Evolutionary conservation across 2,113 vertebrate species (phyloP).

Genomic region (Butorides virescens): DNA sequence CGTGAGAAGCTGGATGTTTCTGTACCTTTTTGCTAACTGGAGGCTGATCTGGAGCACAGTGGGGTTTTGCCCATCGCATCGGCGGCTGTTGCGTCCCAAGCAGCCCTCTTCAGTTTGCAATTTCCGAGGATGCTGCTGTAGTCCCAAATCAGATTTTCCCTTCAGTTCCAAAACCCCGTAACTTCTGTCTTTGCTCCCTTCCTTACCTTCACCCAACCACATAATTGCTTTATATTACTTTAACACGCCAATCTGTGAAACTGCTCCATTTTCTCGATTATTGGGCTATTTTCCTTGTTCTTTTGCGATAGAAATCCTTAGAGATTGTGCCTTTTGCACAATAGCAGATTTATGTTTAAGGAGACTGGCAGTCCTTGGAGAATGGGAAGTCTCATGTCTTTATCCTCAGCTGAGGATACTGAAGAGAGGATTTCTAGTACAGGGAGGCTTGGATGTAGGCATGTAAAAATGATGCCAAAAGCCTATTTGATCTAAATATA

Average conservation of each 20-base stretch:
- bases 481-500: slow-evolving; percentile 50
- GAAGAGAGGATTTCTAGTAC: slow-evolving; percentile 55
- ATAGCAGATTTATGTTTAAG: slow-evolving; percentile 55
- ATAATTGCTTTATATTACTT: slow-evolving; percentile 63
- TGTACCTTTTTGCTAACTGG: not conserved
- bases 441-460: slow-evolving; percentile 21
- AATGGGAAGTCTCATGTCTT: slow-evolving; percentile 44
- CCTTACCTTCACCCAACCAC: slow-evolving; percentile 64
- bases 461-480: slow-evolving; percentile 43
- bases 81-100: not conserved
- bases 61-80: not conserved
- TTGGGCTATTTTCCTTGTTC: slow-evolving; percentile 61
- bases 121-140: not conserved
- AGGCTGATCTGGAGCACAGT: not conserved
- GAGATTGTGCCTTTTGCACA: slow-evolving; percentile 46
- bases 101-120: not conserved
- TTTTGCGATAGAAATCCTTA: slow-evolving; percentile 38
- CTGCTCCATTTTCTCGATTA: slow-evolving; percentile 47
- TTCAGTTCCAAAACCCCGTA: slow-evolving; percentile 34
- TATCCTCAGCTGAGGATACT: slow-evolving; percentile 29
- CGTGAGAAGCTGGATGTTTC: not conserved
- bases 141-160: slow-evolving; percentile 41
- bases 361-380: slow-evolving; percentile 49
- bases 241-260: slow-evolving; percentile 54
- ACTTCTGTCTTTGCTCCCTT: slow-evolving; percentile 45